A percentile compares a stretch with the other conserved stretches of the same genome.
phyloP scores from a whole-genome alignment of 2,797 vertebrate genomes.

The Muraenolepis orangiensis region DNA sequence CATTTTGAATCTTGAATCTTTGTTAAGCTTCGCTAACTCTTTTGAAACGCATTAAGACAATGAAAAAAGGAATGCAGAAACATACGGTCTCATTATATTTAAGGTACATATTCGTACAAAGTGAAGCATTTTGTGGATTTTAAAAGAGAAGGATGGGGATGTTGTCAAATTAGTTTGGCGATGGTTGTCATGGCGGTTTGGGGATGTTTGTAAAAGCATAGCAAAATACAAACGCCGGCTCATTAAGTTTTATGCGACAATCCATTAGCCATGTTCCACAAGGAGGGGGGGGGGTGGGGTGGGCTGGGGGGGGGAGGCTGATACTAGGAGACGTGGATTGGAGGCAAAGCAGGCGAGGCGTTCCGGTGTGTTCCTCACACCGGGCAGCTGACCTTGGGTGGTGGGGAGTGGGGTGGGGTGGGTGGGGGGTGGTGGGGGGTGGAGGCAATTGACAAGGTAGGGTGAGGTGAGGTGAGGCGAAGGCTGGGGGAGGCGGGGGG shows the following conservation, averaged over 20 bases:
- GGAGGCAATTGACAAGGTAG: slow-evolving; percentile 64
- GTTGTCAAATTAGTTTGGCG: neutral
- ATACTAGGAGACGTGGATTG: slow-evolving; percentile 26
- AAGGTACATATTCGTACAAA: neutral
- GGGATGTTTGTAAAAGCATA: neutral
- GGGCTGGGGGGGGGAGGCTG: slow-evolving; percentile 13
- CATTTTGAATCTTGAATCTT: too few species aligned
- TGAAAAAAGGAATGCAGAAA: neutral
- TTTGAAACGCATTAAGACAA: neutral
- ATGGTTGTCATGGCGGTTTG: neutral
- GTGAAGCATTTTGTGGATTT: neutral
- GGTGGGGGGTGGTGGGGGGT: slow-evolving; percentile 37
- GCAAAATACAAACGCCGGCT: neutral
- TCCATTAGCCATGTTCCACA: neutral
- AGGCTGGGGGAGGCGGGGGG: neutral
- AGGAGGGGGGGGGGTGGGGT: slow-evolving; percentile 38
- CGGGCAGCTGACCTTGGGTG: slow-evolving; percentile 72
- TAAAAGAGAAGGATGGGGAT: neutral
- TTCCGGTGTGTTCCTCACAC: slow-evolving; percentile 59
- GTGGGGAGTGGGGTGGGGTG: slow-evolving; percentile 38
- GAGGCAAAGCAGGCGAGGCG: slow-evolving; percentile 48
- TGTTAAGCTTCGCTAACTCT: neutral
- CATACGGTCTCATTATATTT: neutral
- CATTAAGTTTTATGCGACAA: neutral
- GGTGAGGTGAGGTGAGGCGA: slow-evolving; percentile 31